Evolutionary conservation across 2,888 invertebrate genomes (phyloP).

Genomic region (Corythucha ciliata): DNA sequence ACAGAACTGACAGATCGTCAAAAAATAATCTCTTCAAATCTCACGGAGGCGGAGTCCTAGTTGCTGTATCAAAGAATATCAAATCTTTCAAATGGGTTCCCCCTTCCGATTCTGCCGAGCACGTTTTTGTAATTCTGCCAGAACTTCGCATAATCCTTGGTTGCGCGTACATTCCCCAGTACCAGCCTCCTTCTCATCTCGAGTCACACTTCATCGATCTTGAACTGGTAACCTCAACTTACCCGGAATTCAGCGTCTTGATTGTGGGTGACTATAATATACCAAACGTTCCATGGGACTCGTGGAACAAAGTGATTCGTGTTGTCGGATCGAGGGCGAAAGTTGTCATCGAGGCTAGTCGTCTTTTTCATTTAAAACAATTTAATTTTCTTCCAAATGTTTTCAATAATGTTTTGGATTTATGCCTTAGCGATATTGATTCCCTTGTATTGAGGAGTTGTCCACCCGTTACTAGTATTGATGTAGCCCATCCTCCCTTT

Average conservation of each 20-base stretch:
- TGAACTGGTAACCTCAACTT: not conserved
- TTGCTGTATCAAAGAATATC: not conserved
- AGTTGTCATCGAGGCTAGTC: too few species aligned
- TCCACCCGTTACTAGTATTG: too few species aligned
- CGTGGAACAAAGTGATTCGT: too few species aligned
- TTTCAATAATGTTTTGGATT: too few species aligned
- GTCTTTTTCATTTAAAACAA: too few species aligned
- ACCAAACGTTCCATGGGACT: too few species aligned
- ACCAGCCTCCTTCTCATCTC: not conserved
- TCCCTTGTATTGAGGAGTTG: too few species aligned
- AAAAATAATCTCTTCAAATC: constrained; percentile 2
- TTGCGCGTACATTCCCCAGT: not conserved
- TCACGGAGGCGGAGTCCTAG: constrained; percentile 5
- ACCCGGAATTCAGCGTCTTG: not conserved
- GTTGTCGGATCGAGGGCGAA: too few species aligned
- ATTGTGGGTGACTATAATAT: constrained; percentile 7
- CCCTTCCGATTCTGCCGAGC: constrained; percentile 1
- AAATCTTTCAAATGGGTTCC: not conserved
- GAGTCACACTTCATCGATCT: constrained; percentile 1
- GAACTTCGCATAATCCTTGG: constrained; percentile 1
- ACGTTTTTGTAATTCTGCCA: constrained; percentile 5
- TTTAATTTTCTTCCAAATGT: too few species aligned
- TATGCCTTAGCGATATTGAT: too few species aligned
- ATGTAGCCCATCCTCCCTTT: too few species aligned
- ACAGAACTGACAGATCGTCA: not conserved